Evolutionary conservation across 2,797 vertebrate species (phyloP).

Genomic region (Platyrinchus mystaceus): DNA sequence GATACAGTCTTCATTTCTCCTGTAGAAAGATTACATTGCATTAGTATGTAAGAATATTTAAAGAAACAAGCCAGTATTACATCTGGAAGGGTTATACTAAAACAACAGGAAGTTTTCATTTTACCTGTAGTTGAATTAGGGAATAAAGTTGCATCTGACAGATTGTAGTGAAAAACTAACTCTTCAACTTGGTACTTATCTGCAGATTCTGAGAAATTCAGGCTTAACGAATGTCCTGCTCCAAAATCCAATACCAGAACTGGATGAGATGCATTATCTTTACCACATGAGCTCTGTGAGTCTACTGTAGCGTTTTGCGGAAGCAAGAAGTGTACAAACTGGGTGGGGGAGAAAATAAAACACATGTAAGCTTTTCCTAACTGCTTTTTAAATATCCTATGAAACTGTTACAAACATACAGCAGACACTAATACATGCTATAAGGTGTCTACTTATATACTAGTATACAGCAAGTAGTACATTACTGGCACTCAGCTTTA

Average conservation of each 20-base stretch:
- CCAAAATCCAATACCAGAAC: conserved; percentile 81
- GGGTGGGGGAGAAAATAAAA: neutral
- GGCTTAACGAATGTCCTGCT: conserved; percentile 74
- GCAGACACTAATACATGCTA: neutral
- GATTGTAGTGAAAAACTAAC: conserved; percentile 83
- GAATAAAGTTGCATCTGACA: conserved; percentile 83
- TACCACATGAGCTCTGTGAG: conserved; percentile 81
- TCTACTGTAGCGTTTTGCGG: conserved; percentile 74
- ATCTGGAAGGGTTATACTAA: neutral
- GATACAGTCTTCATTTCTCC: conserved; percentile 66
- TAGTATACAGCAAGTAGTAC: neutral
- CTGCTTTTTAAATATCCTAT: neutral
- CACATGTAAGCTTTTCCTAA: neutral
- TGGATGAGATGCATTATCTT: conserved; percentile 41
- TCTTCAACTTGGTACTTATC: conserved; percentile 76
- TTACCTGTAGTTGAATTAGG: conserved; percentile 80
- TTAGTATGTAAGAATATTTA: neutral
- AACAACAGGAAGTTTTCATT: neutral
- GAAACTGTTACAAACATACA: neutral
- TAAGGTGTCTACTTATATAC: neutral
- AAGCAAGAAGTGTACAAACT: conserved; percentile 76
- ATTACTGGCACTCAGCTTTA: neutral
- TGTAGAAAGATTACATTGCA: neutral
- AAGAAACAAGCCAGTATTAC: neutral
- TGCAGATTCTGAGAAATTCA: conserved; percentile 80